Evolutionary conservation across 2,113 vertebrate genomes (phyloP), one percentile per base, ranked within the genome.

Genomic region (Zosterops pallidus): DNA sequence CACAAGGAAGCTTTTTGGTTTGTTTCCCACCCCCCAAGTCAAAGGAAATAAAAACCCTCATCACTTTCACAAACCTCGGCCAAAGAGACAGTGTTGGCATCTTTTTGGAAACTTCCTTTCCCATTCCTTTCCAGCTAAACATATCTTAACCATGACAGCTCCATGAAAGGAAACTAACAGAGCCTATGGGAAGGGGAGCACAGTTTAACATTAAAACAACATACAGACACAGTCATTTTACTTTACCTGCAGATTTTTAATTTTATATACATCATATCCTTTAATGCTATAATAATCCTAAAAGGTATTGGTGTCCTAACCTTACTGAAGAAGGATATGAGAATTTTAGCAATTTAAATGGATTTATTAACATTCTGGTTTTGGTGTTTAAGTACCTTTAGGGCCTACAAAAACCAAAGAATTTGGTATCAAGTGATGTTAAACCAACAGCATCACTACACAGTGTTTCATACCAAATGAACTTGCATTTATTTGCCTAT

Each of bases 31-130:
- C 37, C 65, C 14, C 28, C 15, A 44, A 44, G 67, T 74, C 35
- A 86, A 86, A 93, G 50, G 53, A 95, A 93, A 86, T 79, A 92
- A 95, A 96, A 96, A 23, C 47, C 46, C 70, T 68, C 57, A 92
- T 68, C 53, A 44, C 63, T 90, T 94, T 72, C 89, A 75, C 80
- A 60, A 92, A 78, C 23, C 44, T 87, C 52, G 42, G 59, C 77
- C 86, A 63, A 86, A 92, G n/a, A 88, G 77, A 94, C 76, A 87
- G 57, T 33, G 19, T 35, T 87, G 82, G 71, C 53, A 91, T 69
- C 86, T 83, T 81, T 94, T 60, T 63, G 56, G 67, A 94, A 94
- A 87, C 42, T 82, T 80, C 56, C 84, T 88, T 96, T 91, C 56
- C 39, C 39, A 37, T 20, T 84, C 55, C 75, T 33, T 95, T 91